Evolutionary conservation across 2,888 invertebrate genomes (phyloP), one percentile per base, ranked within the genome.

Genomic region (Leptarthrus brevirostris): DNA sequence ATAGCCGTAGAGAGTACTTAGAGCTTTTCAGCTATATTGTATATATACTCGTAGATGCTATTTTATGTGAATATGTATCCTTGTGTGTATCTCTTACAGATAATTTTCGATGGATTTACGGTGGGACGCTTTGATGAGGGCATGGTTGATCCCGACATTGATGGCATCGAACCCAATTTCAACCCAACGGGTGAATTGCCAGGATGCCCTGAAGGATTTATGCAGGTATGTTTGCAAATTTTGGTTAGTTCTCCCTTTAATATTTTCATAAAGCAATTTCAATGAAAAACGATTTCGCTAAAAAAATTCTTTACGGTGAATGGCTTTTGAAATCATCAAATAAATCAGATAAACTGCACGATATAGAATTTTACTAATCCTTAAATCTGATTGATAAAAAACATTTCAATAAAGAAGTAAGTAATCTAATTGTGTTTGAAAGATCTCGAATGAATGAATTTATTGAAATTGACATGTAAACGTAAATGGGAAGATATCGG

Each of bases 51-150:
- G 2, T 53, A 20, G 16, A 18, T 47, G 6, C 18, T 26, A 30
- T 69, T 14, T 10, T 40, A 53, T 24, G 53, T 22, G 8, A 4
- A 24, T 53, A n/a, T 24, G 12, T 22, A n/a, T n/a, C 8, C 4
- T 24, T 22, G 22, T 30, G 24, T 74, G 66, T 74, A 74, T 73
- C 73, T 61, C 70, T 80, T 78, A 18, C 87, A 90, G 90, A 87
- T 94, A 74, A 91, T 94, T 78, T 94, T 95, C 88, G 95, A 95
- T 83, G 92, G 93, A 81, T 95, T 95, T 87, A 92, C 92, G 81
- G 91, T 95, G 79, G 95, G 95, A 1, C 90, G 93, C 66, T 92
- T 93, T 84, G 92, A 93, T 82, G 86, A 91, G 69, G 89, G 89
- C 76, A 82, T 84, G 82, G 84, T 84, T 73, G 85, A 85, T 78